Evolutionary conservation across 1,140 invertebrate genomes (phyloP).

Genomic region (Panulirus ornatus): DNA sequence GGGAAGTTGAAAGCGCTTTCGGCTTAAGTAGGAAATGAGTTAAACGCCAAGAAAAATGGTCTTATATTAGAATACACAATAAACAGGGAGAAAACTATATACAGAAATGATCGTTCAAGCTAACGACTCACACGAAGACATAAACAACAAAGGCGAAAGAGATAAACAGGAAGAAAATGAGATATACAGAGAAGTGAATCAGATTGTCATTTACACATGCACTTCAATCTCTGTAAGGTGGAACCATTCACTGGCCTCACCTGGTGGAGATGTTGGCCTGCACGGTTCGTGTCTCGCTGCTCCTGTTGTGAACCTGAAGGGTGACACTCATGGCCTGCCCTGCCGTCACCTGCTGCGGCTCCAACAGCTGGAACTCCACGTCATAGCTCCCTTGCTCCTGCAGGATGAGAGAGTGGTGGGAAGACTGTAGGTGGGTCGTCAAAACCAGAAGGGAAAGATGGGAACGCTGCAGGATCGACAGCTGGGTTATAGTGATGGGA

Average conservation of each 20-base stretch:
- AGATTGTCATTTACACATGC: not conserved
- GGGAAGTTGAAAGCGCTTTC: not conserved
- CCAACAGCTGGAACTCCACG: constrained; percentile 84
- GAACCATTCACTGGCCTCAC: not conserved
- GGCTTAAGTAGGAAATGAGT: not conserved
- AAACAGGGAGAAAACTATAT: no score
- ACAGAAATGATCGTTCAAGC: no score
- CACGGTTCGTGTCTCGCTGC: constrained; percentile 82
- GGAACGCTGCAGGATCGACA: no score
- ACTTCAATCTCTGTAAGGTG: not conserved
- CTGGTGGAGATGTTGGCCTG: constrained; percentile 83
- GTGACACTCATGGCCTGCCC: constrained; percentile 84
- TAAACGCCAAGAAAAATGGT: no score
- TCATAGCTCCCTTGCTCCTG: constrained; percentile 80
- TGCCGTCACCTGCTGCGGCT: constrained; percentile 84
- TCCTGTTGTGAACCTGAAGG: constrained; percentile 84
- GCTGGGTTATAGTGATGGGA: no score
- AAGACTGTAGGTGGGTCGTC: not conserved
- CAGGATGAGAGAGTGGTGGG: constrained; percentile 80
- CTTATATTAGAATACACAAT: no score
- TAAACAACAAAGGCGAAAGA: no score
- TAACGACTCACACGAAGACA: no score
- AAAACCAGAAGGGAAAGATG: no score
- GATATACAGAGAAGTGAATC: no score
- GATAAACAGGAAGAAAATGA: no score